Conservation (phyloP, 2,888 invertebrate genomes). For the Ceraclea dissimilis region DNA sequence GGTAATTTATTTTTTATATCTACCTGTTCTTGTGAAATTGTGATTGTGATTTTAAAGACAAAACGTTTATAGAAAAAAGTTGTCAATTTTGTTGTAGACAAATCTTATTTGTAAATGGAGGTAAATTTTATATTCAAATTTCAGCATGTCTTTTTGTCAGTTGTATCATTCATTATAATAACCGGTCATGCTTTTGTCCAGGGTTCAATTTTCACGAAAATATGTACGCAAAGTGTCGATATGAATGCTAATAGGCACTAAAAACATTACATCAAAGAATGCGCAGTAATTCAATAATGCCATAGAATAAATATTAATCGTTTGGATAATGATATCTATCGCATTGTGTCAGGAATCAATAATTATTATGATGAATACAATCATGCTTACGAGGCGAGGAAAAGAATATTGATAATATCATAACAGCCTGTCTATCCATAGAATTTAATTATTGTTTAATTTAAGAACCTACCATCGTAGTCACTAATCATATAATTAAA, state of each 20-base stretch:
- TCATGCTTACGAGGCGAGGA: no score
- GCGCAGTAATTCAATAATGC: conserved; percentile 1
- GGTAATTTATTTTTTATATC: no score
- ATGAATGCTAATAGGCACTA: conserved; percentile 1
- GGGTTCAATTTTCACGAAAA: conserved; percentile 16
- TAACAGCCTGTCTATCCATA: no score
- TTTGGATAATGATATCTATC: conserved; percentile 1
- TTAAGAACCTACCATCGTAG: no score
- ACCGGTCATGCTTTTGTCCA: conserved; percentile 3
- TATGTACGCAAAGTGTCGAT: conserved; percentile 4
- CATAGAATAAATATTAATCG: conserved; percentile 8
- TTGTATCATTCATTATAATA: background rate
- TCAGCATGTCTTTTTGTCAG: background rate
- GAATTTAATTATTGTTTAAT: no score
- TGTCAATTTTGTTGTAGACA: no score
- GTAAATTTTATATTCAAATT: conserved; percentile 2
- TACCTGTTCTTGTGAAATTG: no score
- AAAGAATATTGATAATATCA: no score
- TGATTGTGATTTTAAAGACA: no score
- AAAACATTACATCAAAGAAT: background rate
- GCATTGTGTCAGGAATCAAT: background rate
- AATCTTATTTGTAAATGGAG: no score
- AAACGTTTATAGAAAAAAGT: no score
- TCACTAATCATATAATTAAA: no score
- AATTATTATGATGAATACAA: background rate